Base-by-base conservation (phyloP, 2,113 vertebrate species). In the Oceanites oceanicus region DNA sequence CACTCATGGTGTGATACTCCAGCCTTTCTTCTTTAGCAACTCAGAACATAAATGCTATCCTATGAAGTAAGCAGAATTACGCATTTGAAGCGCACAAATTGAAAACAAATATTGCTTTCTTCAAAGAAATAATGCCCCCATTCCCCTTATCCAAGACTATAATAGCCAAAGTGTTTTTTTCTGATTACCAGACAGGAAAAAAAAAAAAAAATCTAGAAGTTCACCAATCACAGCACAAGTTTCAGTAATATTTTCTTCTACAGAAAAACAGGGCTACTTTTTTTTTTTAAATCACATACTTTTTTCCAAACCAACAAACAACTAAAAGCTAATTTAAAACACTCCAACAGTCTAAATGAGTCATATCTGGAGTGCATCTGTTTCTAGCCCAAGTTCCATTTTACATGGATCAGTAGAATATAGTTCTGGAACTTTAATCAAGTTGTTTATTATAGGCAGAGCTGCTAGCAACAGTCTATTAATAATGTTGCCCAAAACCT, bases 331-430 rank as follows among this genome's bases (percentile, higher is more conserved):
- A 96, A 97, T 95, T 92, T 95, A 94, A 96, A 97, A 94, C 93
- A 96, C 88, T 86, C 63, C 61, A 77, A 78, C 49, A 85, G 73
- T 77, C 56, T 66, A 92, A 81, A 84, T 96, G 93, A 96, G 91
- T 96, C 95, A 96, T 96, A 96, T 94, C 67, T 92, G 90, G 81
- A 90, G 80, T 95, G 90, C 96, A 95, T 96, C 94, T 97, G 94
- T 96, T 90, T 81, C 89, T 91, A 95, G 63, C 42, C 74, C 42
- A 91, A 96, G 70, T 73, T 93, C 92, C 65, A 92, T 93, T 94
- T 94, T 82, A 90, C 86, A 90, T 26, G 89, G 91, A 96, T 94
- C 91, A 92, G 73, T 23, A 84, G 72, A 92, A 86, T 73, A 91
- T 40, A 94, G 84, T 55, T 91, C 91, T 95, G 93, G 91, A 97